Evolutionary conservation across 2,888 invertebrate genomes (phyloP), one percentile per base, ranked within the genome.

Genomic region (Mylabris sibirica): DNA sequence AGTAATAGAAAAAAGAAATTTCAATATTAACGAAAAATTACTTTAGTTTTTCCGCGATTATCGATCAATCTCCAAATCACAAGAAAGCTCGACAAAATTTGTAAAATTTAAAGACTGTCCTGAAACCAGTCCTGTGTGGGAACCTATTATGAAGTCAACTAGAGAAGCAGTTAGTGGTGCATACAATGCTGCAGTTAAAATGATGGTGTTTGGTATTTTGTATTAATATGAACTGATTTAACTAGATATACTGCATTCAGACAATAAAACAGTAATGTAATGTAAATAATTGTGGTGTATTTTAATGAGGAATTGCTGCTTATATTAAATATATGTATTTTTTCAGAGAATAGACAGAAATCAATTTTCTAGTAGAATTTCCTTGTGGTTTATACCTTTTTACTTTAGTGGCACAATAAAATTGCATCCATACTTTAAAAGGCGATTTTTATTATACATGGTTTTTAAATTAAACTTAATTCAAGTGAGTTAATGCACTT

Each of bases 171-270:
- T 49, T 49, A 49, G 20, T 24, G 22, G 24, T 53, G 53, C 22
- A 24, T 53, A 53, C 53, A 53, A 53, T 53, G 11, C 24, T 12
- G 22, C 11, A 53, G 53, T 53, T 17, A 17, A 49, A 49, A 17
- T 49, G 44, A 17, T 20, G 44, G 44, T 49, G 17, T 49, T 53
- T 22, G 53, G 9, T 63, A 69, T 66, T 69, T 67, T 69, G 69
- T 67, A 67, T 69, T 67, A 69, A 69, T 69, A 64, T 67, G 61
- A 69, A 67, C 69, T 64, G 69, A 66, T 66, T 65, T 63, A 59
- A 67, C 49, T 60, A 64, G 69, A 69, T 67, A 66, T 64, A 30
- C 62, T 20, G 61, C 49, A 67, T 38, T 22, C 57, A 61, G 24
- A 66, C 62, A 59, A 61, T 70, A 64, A 67, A 64, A 62, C 26